phyloP scores from a whole-genome alignment of 2,888 invertebrate genomes.

The Catocala fraxini region DNA sequence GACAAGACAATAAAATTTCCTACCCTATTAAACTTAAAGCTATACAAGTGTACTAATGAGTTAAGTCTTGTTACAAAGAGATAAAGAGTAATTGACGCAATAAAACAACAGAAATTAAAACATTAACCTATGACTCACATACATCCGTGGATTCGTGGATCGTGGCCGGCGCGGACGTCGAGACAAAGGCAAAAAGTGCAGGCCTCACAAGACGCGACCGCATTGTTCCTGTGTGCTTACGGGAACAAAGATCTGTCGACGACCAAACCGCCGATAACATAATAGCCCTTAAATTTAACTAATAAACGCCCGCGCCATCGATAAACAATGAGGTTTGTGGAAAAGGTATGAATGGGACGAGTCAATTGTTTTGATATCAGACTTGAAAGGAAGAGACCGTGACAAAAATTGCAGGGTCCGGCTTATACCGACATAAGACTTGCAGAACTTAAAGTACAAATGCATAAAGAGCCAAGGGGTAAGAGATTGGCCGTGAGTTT shows the following conservation, averaged over 20 bases:
- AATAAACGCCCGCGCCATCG: constrained; percentile 63
- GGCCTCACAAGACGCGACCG: constrained; percentile 69
- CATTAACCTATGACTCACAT: constrained; percentile 47
- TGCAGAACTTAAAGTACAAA: not conserved
- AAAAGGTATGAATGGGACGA: constrained; percentile 18
- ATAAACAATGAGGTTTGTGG: constrained; percentile 47
- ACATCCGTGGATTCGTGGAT: constrained; percentile 57
- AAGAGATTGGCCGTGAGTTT: no score
- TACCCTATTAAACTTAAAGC: no score
- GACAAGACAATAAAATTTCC: no score
- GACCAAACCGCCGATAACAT: constrained; percentile 59
- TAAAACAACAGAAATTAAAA: constrained; percentile 37
- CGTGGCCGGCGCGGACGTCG: constrained; percentile 62
- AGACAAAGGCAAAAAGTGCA: constrained; percentile 72
- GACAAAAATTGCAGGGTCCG: constrained; percentile 12
- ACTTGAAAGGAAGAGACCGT: constrained; percentile 18
- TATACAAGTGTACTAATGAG: no score
- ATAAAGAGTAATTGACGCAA: constrained; percentile 2
- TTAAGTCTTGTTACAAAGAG: not conserved
- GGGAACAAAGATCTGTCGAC: constrained; percentile 58
- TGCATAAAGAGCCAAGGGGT: no score
- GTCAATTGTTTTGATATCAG: constrained; percentile 19
- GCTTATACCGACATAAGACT: not conserved
- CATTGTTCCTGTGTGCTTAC: constrained; percentile 65
- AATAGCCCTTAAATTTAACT: constrained; percentile 65